Conservation (phyloP, 2,797 vertebrate species). For the Microctenopoma lineatum region DNA sequence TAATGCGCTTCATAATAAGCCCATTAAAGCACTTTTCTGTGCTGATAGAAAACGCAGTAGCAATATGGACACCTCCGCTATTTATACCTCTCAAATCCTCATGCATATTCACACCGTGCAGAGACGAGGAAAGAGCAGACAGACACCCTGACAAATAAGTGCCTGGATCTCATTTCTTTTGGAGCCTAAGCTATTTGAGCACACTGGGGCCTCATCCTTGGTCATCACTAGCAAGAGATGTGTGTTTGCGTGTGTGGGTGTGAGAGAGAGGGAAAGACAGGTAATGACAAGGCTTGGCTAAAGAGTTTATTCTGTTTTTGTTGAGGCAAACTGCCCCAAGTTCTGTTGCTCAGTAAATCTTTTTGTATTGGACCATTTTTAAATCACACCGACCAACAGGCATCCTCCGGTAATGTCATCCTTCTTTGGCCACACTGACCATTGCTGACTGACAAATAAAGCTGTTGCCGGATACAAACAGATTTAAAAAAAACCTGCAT, state of each 20-base stretch:
- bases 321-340: slow-evolving; percentile 32
- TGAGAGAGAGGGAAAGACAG: slow-evolving; percentile 5
- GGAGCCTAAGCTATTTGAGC: slow-evolving; percentile 81
- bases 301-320: slow-evolving; percentile 43
- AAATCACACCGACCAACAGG: slow-evolving; percentile 25
- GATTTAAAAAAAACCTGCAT: too few relatives aligned
- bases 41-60: slow-evolving; percentile 86
- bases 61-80: slow-evolving; percentile 88
- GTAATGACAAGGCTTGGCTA: slow-evolving; percentile 37
- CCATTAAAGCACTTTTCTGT: slow-evolving; percentile 86
- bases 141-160: slow-evolving; percentile 86
- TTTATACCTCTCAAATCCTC: slow-evolving; percentile 90
- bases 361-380: slow-evolving; percentile 28
- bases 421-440: slow-evolving; percentile 36
- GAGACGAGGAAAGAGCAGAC: slow-evolving; percentile 80
- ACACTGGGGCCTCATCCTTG: slow-evolving; percentile 72
- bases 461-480: neutral
- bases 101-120: slow-evolving; percentile 87
- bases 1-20: slow-evolving; percentile 88
- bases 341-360: slow-evolving; percentile 30
- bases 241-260: slow-evolving; percentile 30
- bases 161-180: slow-evolving; percentile 85
- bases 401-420: slow-evolving; percentile 19
- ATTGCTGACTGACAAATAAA: slow-evolving; percentile 22
- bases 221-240: slow-evolving; percentile 59